phyloP scores from a whole-genome alignment of 2,888 invertebrate genomes.

The Elegia similella region DNA sequence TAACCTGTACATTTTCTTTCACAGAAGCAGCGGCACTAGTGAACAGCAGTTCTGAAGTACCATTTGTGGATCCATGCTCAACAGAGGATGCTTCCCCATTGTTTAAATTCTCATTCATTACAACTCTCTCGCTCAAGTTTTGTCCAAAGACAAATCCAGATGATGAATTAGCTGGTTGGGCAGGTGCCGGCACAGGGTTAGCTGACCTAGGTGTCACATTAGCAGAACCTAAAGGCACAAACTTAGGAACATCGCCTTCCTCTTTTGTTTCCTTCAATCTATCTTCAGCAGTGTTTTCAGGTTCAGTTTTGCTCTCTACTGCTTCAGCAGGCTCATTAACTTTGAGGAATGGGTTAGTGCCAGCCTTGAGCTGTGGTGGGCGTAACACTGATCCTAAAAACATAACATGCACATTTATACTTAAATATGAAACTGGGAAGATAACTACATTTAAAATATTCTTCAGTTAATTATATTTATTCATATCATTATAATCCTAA shows the following conservation, averaged over 20 bases:
- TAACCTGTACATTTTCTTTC: slow-evolving; percentile 68
- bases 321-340: slow-evolving; percentile 39
- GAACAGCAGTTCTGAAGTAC: slow-evolving; percentile 87
- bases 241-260: slow-evolving; percentile 63
- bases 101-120: slow-evolving; percentile 81
- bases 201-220: slow-evolving; percentile 54
- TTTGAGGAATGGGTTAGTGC: slow-evolving; percentile 65
- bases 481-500: too few species aligned
- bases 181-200: slow-evolving; percentile 77
- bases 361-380: slow-evolving; percentile 68
- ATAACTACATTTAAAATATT: too few species aligned
- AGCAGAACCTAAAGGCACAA: slow-evolving; percentile 70
- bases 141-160: slow-evolving; percentile 94
- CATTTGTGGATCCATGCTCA: slow-evolving; percentile 76
- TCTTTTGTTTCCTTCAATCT: slow-evolving; percentile 53
- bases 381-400: slow-evolving; percentile 66
- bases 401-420: not conserved
- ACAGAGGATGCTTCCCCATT: slow-evolving; percentile 64
- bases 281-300: slow-evolving; percentile 39
- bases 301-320: slow-evolving; percentile 41
- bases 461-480: too few species aligned
- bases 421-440: too few species aligned
- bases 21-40: slow-evolving; percentile 85
- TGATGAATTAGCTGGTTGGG: slow-evolving; percentile 62
- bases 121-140: slow-evolving; percentile 92